These are phyloP conservation scores for Torymus aiolomorphi DNA, from an alignment of 2,888 invertebrate genomes.

Conservation along the genomic window DNA sequence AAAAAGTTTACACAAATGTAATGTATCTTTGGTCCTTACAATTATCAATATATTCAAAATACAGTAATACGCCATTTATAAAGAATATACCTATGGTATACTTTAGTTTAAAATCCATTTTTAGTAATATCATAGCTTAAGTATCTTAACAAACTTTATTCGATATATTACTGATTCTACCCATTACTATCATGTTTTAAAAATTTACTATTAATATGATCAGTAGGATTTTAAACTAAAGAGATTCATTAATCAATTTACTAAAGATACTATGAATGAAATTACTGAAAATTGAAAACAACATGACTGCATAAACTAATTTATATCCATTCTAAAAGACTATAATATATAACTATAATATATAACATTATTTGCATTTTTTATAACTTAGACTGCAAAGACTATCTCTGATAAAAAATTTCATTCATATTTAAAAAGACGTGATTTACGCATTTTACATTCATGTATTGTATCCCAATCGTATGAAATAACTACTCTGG, in stretches of 20 bases:
- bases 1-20: constrained; percentile 66
- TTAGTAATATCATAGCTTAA: constrained; percentile 13
- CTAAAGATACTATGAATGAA: constrained; percentile 30
- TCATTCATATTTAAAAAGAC: constrained; percentile 65
- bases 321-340: constrained; percentile 24
- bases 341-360: constrained; percentile 37
- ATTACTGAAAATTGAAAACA: constrained; percentile 43
- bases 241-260: constrained; percentile 10
- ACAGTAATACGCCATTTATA: constrained; percentile 21
- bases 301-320: constrained; percentile 41
- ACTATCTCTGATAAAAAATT: constrained; percentile 61
- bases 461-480: constrained; percentile 36
- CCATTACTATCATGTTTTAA: constrained; percentile 16
- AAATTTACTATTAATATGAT: constrained; percentile 10
- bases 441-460: constrained; percentile 61
- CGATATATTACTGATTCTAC: constrained; percentile 19
- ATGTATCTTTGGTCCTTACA: constrained; percentile 74
- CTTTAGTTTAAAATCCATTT: constrained; percentile 44
- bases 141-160: background rate
- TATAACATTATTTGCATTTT: constrained; percentile 45
- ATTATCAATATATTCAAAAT: constrained; percentile 52
- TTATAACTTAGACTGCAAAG: constrained; percentile 59
- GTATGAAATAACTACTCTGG: constrained; percentile 57
- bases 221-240: constrained; percentile 48
- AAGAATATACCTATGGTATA: constrained; percentile 12